Conservation (phyloP, 2,888 invertebrate genomes). For the Agrochola lota region DNA sequence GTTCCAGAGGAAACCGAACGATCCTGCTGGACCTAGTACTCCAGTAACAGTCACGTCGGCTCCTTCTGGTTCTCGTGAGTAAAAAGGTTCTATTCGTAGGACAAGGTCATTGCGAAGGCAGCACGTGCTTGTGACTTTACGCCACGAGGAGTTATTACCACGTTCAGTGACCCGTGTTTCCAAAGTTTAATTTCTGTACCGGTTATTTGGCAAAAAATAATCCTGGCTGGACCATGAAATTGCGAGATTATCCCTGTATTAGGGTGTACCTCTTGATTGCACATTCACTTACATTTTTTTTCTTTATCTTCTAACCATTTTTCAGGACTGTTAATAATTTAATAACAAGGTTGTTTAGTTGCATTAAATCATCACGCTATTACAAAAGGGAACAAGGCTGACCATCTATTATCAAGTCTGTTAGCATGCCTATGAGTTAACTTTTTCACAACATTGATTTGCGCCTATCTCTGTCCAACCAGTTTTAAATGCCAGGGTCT, state of each 20-base stretch:
- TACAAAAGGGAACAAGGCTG: conserved; percentile 15
- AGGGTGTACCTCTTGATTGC: background rate
- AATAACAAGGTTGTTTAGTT: background rate
- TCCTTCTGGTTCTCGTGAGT: conserved; percentile 86
- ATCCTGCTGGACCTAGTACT: conserved; percentile 78
- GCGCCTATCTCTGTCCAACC: background rate
- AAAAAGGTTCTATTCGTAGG: conserved; percentile 47
- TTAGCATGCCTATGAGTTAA: background rate
- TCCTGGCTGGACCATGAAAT: conserved; percentile 23
- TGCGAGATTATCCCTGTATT: background rate
- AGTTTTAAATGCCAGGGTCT: background rate
- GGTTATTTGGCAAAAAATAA: conserved; percentile 43
- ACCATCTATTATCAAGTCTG: background rate
- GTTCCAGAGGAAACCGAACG: conserved; percentile 92
- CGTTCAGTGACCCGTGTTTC: conserved; percentile 73
- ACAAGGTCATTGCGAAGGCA: conserved; percentile 42
- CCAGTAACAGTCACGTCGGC: conserved; percentile 80
- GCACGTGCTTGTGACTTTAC: conserved; percentile 72
- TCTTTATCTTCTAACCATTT: background rate
- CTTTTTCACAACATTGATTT: conserved; percentile 16
- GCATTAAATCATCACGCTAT: conserved; percentile 24
- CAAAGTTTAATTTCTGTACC: conserved; percentile 70
- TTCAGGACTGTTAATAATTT: background rate
- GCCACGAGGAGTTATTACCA: conserved; percentile 71
- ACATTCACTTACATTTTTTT: background rate